Conservation (phyloP, 2,888 invertebrate genomes). For the Callyntrura sp. region DNA sequence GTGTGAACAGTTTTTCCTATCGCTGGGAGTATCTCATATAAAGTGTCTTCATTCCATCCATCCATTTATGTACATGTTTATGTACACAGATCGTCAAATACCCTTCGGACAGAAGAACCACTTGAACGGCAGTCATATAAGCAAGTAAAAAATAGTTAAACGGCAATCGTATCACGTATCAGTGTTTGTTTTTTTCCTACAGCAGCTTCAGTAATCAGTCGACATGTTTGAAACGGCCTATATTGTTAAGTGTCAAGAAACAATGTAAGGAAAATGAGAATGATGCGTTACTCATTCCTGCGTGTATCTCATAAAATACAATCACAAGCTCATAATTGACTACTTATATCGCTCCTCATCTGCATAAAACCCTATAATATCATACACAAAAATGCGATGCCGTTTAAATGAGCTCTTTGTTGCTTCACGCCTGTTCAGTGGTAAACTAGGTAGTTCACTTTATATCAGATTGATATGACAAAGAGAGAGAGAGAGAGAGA, state of each 20-base stretch:
- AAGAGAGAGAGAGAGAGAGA: neutral
- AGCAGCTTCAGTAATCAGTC: neutral
- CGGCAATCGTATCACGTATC: neutral
- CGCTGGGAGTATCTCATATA: too few relatives aligned
- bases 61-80: too few relatives aligned
- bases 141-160: neutral
- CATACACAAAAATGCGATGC: neutral
- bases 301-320: neutral
- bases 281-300: neutral
- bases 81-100: too few relatives aligned
- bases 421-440: neutral
- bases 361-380: neutral
- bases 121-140: neutral
- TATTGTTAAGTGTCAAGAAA: conserved; percentile 36
- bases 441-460: conserved; percentile 19
- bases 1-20: too few relatives aligned
- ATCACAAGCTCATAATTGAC: conserved; percentile 25
- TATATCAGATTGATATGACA: too few relatives aligned
- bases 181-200: neutral
- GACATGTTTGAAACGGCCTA: conserved; percentile 24
- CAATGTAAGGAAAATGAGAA: conserved; percentile 28
- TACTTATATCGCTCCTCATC: too few relatives aligned
- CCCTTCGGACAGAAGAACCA: neutral
- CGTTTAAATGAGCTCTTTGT: conserved; percentile 5
- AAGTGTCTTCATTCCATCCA: too few relatives aligned